phyloP scores from a whole-genome alignment of 2,888 invertebrate genomes.

The Smittia sp. region DNA sequence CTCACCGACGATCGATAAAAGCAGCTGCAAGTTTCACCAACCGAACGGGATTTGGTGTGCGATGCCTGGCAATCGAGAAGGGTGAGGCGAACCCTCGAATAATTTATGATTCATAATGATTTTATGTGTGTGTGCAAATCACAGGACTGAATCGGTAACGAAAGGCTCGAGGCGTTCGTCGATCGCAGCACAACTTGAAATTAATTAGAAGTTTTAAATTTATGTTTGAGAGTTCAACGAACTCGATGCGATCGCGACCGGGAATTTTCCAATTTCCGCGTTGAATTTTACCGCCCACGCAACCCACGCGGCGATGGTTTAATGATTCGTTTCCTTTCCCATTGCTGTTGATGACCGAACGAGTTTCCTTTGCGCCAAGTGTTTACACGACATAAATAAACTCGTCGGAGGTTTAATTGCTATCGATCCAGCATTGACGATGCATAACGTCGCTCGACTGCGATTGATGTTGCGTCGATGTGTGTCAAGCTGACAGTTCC shows the following conservation, averaged over 20 bases:
- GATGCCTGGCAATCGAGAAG: neutral
- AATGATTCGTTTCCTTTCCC: slow-evolving; percentile 1
- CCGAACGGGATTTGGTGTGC: neutral
- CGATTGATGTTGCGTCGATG: neutral
- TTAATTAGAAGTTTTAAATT: neutral
- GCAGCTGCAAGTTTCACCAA: slow-evolving; percentile 8
- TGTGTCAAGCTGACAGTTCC: neutral
- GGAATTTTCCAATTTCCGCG: neutral
- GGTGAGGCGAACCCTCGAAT: slow-evolving; percentile 8
- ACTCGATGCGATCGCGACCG: neutral
- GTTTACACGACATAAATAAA: neutral
- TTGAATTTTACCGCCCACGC: neutral
- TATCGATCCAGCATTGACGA: slow-evolving; percentile 1
- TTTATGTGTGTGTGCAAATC: neutral
- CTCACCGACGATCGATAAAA: neutral
- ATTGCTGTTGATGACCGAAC: neutral
- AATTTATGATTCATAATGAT: neutral
- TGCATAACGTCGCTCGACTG: neutral
- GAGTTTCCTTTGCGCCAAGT: neutral
- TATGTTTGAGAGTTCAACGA: neutral
- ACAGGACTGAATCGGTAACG: neutral
- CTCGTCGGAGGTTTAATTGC: neutral
- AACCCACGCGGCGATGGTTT: neutral
- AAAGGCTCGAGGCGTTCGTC: neutral
- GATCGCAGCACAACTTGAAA: neutral